Evolutionary conservation across 1,140 invertebrate species (phyloP).

Genomic region (Atta cephalotes): DNA sequence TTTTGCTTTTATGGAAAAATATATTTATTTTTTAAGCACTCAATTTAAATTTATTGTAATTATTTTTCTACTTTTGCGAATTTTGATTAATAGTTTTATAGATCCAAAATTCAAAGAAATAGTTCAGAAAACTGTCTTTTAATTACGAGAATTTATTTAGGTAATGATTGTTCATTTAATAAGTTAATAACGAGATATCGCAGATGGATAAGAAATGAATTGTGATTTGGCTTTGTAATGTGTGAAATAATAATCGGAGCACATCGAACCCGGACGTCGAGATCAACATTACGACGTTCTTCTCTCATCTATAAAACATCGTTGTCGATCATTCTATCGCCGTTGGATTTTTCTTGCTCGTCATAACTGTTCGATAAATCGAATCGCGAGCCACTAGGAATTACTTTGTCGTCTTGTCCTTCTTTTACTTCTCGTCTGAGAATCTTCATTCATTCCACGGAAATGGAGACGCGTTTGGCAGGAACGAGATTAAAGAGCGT

Average conservation of each 20-base stretch:
- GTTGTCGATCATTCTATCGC: conserved; percentile 52
- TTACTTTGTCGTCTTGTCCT: conserved; percentile 41
- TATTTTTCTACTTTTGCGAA: background rate
- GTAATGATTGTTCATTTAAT: background rate
- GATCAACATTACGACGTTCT: background rate
- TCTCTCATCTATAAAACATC: background rate
- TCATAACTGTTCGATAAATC: conserved; percentile 59
- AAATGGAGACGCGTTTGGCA: conserved; percentile 52
- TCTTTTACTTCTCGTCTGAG: background rate
- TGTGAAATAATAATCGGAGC: conserved; percentile 44
- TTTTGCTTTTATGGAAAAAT: too few species aligned
- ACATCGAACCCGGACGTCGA: background rate
- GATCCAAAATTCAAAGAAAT: background rate
- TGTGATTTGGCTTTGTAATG: background rate
- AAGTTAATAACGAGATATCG: background rate
- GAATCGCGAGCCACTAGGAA: conserved; percentile 19
- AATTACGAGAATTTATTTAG: background rate
- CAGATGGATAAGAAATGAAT: background rate
- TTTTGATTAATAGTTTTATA: background rate
- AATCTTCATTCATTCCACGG: conserved; percentile 48
- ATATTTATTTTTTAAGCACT: background rate
- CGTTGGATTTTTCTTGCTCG: conserved; percentile 40
- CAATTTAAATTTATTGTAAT: background rate
- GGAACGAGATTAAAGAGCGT: conserved; percentile 34
- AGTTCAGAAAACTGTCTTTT: background rate